A percentile compares a stretch with the other conserved stretches of the same genome.
phyloP scores from a whole-genome alignment of 2,888 invertebrate genomes.

The Argyra leucocephala region DNA sequence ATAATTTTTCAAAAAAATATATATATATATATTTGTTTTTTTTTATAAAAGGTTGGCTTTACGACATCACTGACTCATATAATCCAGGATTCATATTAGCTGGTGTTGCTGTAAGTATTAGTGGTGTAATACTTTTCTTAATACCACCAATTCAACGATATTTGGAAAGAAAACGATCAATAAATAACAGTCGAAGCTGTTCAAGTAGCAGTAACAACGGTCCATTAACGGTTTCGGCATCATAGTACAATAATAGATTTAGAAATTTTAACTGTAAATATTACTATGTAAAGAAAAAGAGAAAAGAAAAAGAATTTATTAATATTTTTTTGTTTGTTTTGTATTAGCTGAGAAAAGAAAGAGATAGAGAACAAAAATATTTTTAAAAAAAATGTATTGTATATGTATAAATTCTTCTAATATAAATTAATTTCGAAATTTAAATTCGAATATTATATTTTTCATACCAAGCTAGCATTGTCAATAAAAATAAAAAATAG shows the following conservation, averaged over 20 bases:
- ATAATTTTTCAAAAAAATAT: background rate
- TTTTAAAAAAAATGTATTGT: no score
- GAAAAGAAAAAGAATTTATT: no score
- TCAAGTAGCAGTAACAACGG: background rate
- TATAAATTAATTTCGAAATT: no score
- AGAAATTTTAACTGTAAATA: background rate
- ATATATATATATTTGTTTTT: no score
- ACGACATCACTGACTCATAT: constrained; percentile 67
- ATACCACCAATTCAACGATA: constrained; percentile 63
- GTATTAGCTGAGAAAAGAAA: no score
- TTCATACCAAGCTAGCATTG: no score
- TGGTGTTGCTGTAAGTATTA: constrained; percentile 73
- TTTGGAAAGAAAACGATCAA: constrained; percentile 26
- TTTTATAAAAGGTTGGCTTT: constrained; percentile 82
- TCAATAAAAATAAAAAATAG: no score
- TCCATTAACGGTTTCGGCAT: constrained; percentile 11
- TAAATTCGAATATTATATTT: no score
- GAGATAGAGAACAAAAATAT: no score
- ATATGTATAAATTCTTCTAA: no score
- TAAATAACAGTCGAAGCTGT: background rate
- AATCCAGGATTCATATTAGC: constrained; percentile 81
- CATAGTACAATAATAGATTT: constrained; percentile 17
- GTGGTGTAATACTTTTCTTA: constrained; percentile 78
- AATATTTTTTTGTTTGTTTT: no score
- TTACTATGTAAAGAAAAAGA: background rate